Evolutionary conservation across 2,797 vertebrate species (phyloP), one percentile per base, ranked within the genome.

Genomic region (Columba guinea): DNA sequence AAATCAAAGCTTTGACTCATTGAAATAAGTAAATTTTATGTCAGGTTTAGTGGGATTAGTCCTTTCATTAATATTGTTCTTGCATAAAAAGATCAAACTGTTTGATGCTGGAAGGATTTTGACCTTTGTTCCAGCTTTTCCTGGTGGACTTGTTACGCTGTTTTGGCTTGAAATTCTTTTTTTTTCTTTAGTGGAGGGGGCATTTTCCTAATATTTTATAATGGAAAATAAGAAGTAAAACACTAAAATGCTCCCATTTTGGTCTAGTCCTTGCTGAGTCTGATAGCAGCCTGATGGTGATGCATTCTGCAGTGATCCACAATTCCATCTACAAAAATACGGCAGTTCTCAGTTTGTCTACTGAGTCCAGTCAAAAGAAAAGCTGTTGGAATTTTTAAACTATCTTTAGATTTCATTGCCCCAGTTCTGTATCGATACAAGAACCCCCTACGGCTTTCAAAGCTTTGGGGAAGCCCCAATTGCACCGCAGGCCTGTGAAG

Each of bases 1-100:
- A 89, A 88, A 73, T 22, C 24, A 62, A 78, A 79, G 39, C n/a
- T 69, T 59, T 73, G 34, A 48, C 12, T 86, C n/a, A 51, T 7
- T 70, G 39, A 70, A 81, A 94, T 70, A 60, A 76, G 34, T 71
- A 17, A 21, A 63, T 86, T 89, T 89, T 32, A 56, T 56, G 44
- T 73, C 44, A 55, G 39, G 10, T 32, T 82, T 92, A 69, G 49
- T 73, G 26, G 48, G 87, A 59, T 84, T 19, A 46, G 44, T 46
- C 44, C 44, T 46, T 46, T 46, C 18, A 46, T 46, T 46, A 46
- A 46, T 69, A 44, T 44, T 80, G 55, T 76, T 94, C 58, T 86
- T 86, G 24, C 26, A 30, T 78, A n/a, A 94, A 90, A 79, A 6
- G 6, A 5, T 84, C n/a, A 39, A 59, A 28, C 44, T 48, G 2